Conservation (phyloP, 2,888 invertebrate genomes). For the Cylindroiulus punctatus region DNA sequence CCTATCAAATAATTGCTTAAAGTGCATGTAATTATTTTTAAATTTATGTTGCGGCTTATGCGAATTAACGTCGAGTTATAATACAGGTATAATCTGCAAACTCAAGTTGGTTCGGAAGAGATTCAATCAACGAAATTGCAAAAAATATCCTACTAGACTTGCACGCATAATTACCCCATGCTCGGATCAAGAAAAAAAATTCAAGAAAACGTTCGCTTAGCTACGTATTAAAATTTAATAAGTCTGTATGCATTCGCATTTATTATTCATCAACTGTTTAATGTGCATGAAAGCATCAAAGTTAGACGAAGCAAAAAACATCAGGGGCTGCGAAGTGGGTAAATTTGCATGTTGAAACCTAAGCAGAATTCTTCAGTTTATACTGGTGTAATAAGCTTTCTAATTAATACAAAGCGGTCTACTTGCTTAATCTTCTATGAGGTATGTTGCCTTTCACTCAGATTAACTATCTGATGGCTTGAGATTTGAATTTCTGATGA, state of each 20-base stretch:
- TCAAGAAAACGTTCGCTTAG: constrained; percentile 12
- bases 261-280: background rate
- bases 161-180: too few species aligned
- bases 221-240: background rate
- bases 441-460: background rate
- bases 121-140: too few species aligned
- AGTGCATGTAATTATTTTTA: too few species aligned
- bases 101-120: too few species aligned
- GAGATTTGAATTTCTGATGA: too few species aligned
- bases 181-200: background rate
- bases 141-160: too few species aligned
- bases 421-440: background rate
- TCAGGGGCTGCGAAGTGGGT: too few species aligned
- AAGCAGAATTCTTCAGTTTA: background rate
- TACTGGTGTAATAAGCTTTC: background rate
- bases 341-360: background rate
- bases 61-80: too few species aligned
- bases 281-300: background rate
- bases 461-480: too few species aligned
- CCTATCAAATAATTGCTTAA: too few species aligned
- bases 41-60: too few species aligned
- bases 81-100: too few species aligned
- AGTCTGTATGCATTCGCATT: constrained; percentile 25
- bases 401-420: background rate
- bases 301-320: background rate